Base-by-base conservation (phyloP, 2,113 vertebrate genomes). In the Leptobrachium leishanense region DNA sequence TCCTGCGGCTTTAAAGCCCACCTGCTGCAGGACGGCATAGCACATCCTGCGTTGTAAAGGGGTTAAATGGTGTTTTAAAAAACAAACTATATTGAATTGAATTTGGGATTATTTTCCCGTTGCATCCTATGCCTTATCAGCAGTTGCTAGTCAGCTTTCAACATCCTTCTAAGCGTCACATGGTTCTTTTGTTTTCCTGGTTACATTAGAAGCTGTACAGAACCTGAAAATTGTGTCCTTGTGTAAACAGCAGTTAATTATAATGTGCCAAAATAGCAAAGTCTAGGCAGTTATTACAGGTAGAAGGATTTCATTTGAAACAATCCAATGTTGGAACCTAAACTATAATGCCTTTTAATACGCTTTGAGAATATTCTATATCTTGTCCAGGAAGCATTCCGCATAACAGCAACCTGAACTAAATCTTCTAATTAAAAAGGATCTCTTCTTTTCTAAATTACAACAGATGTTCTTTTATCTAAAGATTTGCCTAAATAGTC, bases 391-490 rank as follows among this genome's bases (percentile, higher is more conserved):
- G 7, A 74, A 80, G 31, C 5, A 68, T 43, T 81, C 62, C 53
- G 65, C 72, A 74, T 59, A 68, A 46, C 12, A 43, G 50, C 54
- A 15, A 81, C 72, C 78, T 74, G 71, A 46, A 68, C 74, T 67
- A 74, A 81, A 81, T 68, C 65, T 66, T 81, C 78, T 59, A 62
- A 74, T 81, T 81, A 81, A 81, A 68, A 72, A 81, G 78, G 64
- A 74, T 59, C 59, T 46, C 54, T 81, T 74, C 7, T 46, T 68
- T 74, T 74, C 69, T 74, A 74, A 81, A 81, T 81, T 74, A 57
- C 78, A 68, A 62, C 78, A 81, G 78, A 81, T 81, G 78, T 81
- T 74, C 72, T 44, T 68, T 81, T 81, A 81, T 81, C 78, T 68
- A 59, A 81, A 68, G 13, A 15, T 81, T 81, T 72, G 78, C 78